These are phyloP conservation scores for Keiferia lycopersicella DNA, from an alignment of 2,888 invertebrate genomes.

Conservation along the genomic window DNA sequence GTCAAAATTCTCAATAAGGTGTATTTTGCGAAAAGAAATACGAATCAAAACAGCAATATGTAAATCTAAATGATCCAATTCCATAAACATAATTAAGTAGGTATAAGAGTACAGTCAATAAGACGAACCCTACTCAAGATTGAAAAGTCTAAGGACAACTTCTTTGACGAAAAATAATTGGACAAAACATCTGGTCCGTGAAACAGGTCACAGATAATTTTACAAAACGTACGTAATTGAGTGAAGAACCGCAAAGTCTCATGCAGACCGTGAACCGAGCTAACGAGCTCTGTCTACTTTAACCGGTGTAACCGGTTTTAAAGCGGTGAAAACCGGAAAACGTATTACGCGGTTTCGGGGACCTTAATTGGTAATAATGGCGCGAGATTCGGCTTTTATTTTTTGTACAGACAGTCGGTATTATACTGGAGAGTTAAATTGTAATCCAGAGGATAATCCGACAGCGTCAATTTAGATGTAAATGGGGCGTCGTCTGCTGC, in stretches of 20 bases:
- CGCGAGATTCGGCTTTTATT: background rate
- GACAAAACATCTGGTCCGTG: background rate
- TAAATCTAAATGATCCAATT: background rate
- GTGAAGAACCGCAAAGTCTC: constrained; percentile 22
- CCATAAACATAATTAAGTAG: background rate
- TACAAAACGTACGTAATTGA: constrained; percentile 21
- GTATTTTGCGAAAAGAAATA: background rate
- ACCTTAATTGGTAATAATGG: constrained; percentile 8
- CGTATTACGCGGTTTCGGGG: constrained; percentile 18
- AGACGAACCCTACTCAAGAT: background rate
- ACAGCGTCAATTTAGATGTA: no score
- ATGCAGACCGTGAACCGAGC: constrained; percentile 20
- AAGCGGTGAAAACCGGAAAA: constrained; percentile 8
- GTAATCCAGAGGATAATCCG: no score
- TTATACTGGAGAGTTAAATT: background rate
- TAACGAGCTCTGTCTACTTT: constrained; percentile 21
- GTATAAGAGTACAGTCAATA: background rate
- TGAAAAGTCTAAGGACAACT: background rate
- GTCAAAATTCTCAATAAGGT: no score
- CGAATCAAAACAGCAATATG: background rate
- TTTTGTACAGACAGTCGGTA: background rate
- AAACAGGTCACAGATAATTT: constrained; percentile 20
- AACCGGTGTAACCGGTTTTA: background rate
- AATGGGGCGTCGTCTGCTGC: no score
- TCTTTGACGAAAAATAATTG: constrained; percentile 14